phyloP scores from a whole-genome alignment of 2,888 invertebrate genomes.

The Tholera decimalis region DNA sequence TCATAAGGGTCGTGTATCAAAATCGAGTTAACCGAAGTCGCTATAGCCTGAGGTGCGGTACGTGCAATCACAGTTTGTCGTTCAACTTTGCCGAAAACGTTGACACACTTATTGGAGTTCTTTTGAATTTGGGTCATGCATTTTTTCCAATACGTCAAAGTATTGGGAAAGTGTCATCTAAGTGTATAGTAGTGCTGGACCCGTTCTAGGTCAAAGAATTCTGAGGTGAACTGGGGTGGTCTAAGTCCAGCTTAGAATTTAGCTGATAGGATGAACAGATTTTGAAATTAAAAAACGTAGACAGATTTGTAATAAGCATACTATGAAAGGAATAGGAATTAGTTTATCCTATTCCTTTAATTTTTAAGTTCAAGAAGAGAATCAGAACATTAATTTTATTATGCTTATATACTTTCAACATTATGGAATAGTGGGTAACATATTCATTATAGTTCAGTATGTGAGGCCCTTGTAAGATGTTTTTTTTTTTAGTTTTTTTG shows the following conservation, averaged over 20 bases:
- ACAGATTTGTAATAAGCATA: background rate
- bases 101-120: constrained; percentile 31
- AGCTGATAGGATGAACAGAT: background rate
- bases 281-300: background rate
- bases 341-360: too few species aligned
- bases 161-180: constrained; percentile 8
- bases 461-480: too few species aligned
- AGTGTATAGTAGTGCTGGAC: background rate
- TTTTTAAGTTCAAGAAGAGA: too few species aligned
- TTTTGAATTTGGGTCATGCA: constrained; percentile 25
- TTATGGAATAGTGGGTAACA: too few species aligned
- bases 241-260: background rate
- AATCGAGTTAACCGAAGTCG: constrained; percentile 24
- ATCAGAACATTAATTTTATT: too few species aligned
- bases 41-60: background rate
- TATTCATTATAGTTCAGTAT: too few species aligned
- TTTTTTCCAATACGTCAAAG: constrained; percentile 6
- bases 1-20: constrained; percentile 17
- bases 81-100: constrained; percentile 38
- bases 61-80: constrained; percentile 39
- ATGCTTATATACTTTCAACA: too few species aligned
- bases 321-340: too few species aligned
- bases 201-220: background rate
- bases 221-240: too few species aligned
- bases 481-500: too few species aligned